phyloP scores from a whole-genome alignment of 1,140 invertebrate species.

The Diorhabda elongata region DNA sequence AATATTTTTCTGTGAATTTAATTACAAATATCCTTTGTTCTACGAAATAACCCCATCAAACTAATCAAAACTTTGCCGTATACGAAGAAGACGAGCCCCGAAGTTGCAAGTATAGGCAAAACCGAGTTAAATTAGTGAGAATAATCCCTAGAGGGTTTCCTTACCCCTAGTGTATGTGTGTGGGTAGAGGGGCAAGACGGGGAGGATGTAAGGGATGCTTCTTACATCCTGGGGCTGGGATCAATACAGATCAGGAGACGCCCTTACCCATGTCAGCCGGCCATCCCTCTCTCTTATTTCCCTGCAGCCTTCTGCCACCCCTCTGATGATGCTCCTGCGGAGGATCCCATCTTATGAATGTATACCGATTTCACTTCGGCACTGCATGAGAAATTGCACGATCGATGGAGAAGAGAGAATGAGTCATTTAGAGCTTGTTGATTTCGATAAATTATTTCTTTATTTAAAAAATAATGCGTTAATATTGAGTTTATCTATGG shows the following conservation, averaged over 20 bases:
- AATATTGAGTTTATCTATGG: too few species aligned
- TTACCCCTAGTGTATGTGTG: conserved; percentile 12
- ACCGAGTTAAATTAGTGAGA: conserved; percentile 34
- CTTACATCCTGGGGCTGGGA: conserved; percentile 46
- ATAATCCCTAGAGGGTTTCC: conserved; percentile 26
- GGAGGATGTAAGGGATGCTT: conserved; percentile 46
- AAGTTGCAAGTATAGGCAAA: conserved; percentile 33
- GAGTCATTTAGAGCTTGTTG: too few species aligned
- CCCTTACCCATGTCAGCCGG: conserved; percentile 47
- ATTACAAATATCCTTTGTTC: neutral
- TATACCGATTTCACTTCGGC: conserved; percentile 11
- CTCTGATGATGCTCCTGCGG: conserved; percentile 8
- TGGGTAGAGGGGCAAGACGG: conserved; percentile 18
- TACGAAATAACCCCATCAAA: conserved; percentile 2
- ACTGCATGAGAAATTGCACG: neutral
- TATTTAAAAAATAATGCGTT: too few species aligned
- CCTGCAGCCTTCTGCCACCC: conserved; percentile 24
- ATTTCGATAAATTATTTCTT: too few species aligned
- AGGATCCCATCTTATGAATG: conserved; percentile 25
- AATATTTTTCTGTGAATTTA: neutral
- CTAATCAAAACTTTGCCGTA: conserved; percentile 15
- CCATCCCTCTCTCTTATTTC: conserved; percentile 34
- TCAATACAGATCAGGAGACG: conserved; percentile 48
- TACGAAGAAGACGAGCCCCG: conserved; percentile 8
- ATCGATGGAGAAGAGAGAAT: conserved; percentile 4